A percentile compares a stretch with the other conserved stretches of the same genome.
Evolutionary conservation across 2,797 vertebrate species (phyloP).

Genomic region (Mormyrus proboscirostris): DNA sequence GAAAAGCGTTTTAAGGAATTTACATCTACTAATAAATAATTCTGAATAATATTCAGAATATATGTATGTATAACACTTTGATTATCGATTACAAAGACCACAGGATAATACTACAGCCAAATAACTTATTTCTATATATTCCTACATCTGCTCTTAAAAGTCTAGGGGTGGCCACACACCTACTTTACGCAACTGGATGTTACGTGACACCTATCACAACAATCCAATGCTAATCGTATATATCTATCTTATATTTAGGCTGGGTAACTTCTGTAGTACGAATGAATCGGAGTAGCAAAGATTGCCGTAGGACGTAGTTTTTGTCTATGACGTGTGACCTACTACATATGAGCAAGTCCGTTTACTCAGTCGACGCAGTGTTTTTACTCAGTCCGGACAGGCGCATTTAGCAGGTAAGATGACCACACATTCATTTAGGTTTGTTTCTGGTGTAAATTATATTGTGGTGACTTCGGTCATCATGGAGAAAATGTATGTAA

Average conservation of each 20-base stretch:
- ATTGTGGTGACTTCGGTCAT: neutral
- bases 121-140: neutral
- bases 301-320: neutral
- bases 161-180: neutral
- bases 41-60: neutral
- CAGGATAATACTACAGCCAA: neutral
- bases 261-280: neutral
- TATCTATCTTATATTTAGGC: neutral
- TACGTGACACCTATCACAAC: neutral
- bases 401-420: neutral
- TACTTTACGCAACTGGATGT: neutral
- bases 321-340: constrained; percentile 2
- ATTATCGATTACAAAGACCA: neutral
- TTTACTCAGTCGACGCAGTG: neutral
- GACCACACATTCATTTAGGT: neutral
- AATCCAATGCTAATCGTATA: neutral
- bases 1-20: neutral
- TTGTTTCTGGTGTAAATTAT: neutral
- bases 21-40: neutral
- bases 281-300: neutral
- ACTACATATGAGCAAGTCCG: neutral
- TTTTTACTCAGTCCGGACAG: neutral
- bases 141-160: neutral
- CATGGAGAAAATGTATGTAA: neutral
- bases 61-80: neutral